Base-by-base conservation (phyloP, 2,888 invertebrate genomes). In the Coecobrya sp. region DNA sequence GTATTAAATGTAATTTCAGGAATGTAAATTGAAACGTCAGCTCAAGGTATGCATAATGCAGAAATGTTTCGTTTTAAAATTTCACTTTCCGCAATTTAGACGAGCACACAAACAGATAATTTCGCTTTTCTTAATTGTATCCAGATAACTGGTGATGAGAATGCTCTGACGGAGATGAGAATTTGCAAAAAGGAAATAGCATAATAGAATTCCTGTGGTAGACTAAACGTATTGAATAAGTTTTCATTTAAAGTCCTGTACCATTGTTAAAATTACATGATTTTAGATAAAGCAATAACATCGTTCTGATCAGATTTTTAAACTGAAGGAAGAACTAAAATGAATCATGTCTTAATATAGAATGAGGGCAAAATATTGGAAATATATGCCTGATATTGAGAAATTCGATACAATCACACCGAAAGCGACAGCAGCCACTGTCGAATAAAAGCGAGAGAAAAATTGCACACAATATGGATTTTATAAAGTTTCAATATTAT, bases 401-500 rank as follows among this genome's bases (percentile, higher is more conserved):
- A 49, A 13, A 70, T 25, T 16, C 16, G 13, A 25, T 30, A n/a
- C 42, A 36, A 70, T 11, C 65, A 62, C 11, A 49, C 11, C 49
- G 11, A 49, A 19, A 4, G 59, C 59, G n/a, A 59, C 19, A 19
- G 59, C 59, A 1, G 59, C 5, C 19, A 19, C 16, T 16, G 59
- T 5, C 8, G 59, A 59, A 59, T 19, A 68, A 11, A 27, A 68
- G 16, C 27, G 2, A 36, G 30, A 22, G 0, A 59, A 86, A 86
- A 91, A 93, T 92, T 86, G 87, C 86, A 89, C 84, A 85, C 87
- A 89, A 93, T 85, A 93, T 93, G 93, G 92, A 92, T 93, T 93
- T 92, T 45, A n/a, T n/a, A 87, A 92, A 93, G 86, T 93, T 93
- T 93, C 93, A 93, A 93, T 93, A 93, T 93, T 92, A 81, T 82